A percentile compares a stretch with the other conserved stretches of the same genome.
phyloP scores from a whole-genome alignment of 2,113 vertebrate genomes.

The Vidua macroura region DNA sequence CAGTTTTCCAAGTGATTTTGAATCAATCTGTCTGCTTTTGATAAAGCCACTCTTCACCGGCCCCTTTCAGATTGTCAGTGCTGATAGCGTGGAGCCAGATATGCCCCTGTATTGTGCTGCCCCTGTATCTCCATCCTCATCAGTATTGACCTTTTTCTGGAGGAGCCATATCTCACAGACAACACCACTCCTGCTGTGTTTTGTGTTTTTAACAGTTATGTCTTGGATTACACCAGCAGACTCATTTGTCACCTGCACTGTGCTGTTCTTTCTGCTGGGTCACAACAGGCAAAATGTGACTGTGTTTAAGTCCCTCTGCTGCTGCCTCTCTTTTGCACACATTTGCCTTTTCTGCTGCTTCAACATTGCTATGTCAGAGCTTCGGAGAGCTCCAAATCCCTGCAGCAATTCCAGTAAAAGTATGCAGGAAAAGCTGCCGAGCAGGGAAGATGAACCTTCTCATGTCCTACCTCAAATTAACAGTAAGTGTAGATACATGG shows the following conservation, averaged over 20 bases:
- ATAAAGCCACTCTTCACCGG: not conserved
- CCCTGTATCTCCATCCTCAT: not conserved
- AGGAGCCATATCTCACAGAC: not conserved
- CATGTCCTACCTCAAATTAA: not conserved
- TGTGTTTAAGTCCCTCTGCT: not conserved
- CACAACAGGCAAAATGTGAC: not conserved
- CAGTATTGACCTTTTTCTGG: not conserved
- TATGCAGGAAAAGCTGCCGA: not conserved
- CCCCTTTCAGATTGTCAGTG: not conserved
- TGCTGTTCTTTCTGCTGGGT: not conserved
- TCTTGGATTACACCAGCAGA: not conserved
- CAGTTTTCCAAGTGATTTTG: not conserved
- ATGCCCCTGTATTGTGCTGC: not conserved
- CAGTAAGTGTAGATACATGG: not conserved
- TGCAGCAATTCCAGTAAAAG: not conserved
- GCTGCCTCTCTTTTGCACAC: not conserved
- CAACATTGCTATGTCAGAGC: fast-evolving
- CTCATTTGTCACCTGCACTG: not conserved
- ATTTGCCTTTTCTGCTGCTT: not conserved
- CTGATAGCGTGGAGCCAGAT: not conserved
- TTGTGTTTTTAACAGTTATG: not conserved
- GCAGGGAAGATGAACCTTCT: not conserved
- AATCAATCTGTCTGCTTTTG: not conserved
- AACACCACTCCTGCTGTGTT: not conserved
- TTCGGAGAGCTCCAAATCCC: not conserved